Base-by-base conservation (phyloP, 2,888 invertebrate species). In the Sialis fuliginosa region DNA sequence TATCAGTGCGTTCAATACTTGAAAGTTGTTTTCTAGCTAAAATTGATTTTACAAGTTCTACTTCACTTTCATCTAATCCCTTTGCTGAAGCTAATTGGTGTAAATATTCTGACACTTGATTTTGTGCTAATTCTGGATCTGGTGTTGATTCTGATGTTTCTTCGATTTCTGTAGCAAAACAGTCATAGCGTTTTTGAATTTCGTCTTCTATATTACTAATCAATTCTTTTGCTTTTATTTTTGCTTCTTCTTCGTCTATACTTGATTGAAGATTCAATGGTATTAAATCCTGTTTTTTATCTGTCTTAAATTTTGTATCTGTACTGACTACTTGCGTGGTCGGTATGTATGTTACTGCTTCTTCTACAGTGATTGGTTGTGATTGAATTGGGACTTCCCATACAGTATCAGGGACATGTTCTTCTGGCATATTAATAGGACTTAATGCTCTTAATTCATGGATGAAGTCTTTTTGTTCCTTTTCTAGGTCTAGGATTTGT, bases 171-270 rank as follows among this genome's bases (percentile, higher is more conserved):
- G n/a, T 37, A 6, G n/a, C 10, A 37, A 37, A 6, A 37, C 37
- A 37, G 22, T 22, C 22, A 22, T 22, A 22, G 30, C 67, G 59
- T 52, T 64, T 65, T 49, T 67, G 63, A n/a, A 72, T 66, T 58
- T 71, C 71, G 4, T 59, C 61, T 58, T 74, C 73, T 50, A 73
- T 72, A 55, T 71, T 70, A 47, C 66, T 67, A 2, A 74, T 61
- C 44, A 73, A 57, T 52, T 69, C 65, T 50, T 66, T 62, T 2
- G 73, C 71, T 35, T 70, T 66, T 48, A 68, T 63, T 55, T 62
- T 62, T 1, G 70, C 72, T 55, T 72, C 71, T 44, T 67, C 67
- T 12, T 66, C 64, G 42, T 66, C 64, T 33, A 68, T 63, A 54
- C 62, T 63, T 54, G 65, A 63, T 31, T 63, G 61, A 12, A 64